A percentile compares a stretch with the other conserved stretches of the same genome.
These are phyloP conservation scores for Paramormyrops hopkinsi DNA, from an alignment of 2,797 vertebrate species.

Conservation along the genomic window DNA sequence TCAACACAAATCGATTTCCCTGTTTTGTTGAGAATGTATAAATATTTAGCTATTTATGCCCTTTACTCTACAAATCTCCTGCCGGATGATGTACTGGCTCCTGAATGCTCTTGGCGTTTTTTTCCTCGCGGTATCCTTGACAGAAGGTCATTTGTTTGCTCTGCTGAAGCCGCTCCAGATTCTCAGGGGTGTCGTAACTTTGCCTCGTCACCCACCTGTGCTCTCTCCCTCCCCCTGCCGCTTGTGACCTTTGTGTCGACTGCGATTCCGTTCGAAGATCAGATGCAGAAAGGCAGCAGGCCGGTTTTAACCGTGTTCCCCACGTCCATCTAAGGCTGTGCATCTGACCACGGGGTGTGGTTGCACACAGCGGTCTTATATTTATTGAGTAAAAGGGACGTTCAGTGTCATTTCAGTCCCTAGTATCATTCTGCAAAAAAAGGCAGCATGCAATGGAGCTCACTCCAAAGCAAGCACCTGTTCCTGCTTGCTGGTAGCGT, in stretches of 20 bases:
- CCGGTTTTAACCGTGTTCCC: background rate
- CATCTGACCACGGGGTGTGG: background rate
- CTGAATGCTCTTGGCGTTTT: background rate
- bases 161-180: background rate
- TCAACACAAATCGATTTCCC: background rate
- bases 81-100: background rate
- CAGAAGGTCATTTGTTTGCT: background rate
- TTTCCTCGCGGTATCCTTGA: background rate
- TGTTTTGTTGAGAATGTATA: background rate
- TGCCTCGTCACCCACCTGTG: background rate
- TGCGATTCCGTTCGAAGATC: background rate
- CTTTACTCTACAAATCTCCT: background rate
- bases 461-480: background rate
- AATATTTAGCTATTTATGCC: background rate
- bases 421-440: background rate
- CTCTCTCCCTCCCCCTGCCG: background rate
- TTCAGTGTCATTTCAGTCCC: background rate
- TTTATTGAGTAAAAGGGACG: background rate
- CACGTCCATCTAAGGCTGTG: background rate
- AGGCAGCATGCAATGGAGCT: background rate
- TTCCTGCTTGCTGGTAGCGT: background rate
- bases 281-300: background rate
- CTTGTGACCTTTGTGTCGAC: slow-evolving; percentile 7
- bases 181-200: background rate
- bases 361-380: background rate